Conservation (phyloP, 2,797 vertebrate species). For the Gambelia wislizenii region DNA sequence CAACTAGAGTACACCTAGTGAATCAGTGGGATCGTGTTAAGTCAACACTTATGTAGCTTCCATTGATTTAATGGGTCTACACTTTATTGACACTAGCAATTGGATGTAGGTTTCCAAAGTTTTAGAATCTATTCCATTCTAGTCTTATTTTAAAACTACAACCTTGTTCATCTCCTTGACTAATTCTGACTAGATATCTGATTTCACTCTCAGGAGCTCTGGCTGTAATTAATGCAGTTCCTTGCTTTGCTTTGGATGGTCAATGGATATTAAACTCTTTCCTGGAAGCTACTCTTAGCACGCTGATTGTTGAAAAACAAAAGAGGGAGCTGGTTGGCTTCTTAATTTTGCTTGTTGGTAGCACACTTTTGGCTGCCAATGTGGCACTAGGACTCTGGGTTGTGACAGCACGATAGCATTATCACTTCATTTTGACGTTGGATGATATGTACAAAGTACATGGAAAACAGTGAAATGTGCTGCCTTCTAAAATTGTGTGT, state of each 20-base stretch:
- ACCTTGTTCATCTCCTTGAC: slow-evolving; percentile 76
- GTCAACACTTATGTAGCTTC: too few relatives aligned
- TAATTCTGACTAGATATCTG: slow-evolving; percentile 85
- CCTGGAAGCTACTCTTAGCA: slow-evolving; percentile 91
- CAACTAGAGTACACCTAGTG: too few relatives aligned
- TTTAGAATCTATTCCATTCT: background rate
- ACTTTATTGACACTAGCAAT: too few relatives aligned
- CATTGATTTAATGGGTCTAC: too few relatives aligned
- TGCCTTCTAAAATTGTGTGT: slow-evolving; percentile 58
- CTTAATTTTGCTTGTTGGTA: slow-evolving; percentile 91
- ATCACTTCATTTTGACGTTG: slow-evolving; percentile 4
- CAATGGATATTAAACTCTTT: slow-evolving; percentile 98
- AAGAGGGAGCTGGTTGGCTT: slow-evolving; percentile 93
- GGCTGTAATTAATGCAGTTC: slow-evolving; percentile 96
- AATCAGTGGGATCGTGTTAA: too few relatives aligned
- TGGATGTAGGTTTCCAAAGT: background rate
- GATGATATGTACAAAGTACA: slow-evolving; percentile 40
- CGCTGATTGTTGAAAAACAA: slow-evolving; percentile 88
- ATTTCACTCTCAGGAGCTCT: slow-evolving; percentile 95
- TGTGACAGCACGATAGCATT: slow-evolving; percentile 93
- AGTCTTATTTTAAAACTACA: background rate
- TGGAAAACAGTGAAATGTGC: slow-evolving; percentile 17
- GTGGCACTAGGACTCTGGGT: slow-evolving; percentile 97
- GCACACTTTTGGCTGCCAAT: slow-evolving; percentile 90
- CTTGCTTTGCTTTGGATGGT: slow-evolving; percentile 96